Base-by-base conservation (phyloP, 2,797 vertebrate species). In the Anguilla megastoma region DNA sequence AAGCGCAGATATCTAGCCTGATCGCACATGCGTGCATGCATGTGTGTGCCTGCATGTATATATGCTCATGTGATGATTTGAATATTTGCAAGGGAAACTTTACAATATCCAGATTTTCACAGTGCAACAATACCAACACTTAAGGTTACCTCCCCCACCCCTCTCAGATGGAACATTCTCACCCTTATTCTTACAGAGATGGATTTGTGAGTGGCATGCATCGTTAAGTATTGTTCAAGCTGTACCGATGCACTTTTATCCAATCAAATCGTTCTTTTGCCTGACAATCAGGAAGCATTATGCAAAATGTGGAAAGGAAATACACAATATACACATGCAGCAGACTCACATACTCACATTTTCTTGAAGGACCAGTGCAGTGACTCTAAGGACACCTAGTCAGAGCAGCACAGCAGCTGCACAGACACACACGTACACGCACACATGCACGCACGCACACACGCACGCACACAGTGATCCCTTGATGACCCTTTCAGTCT, bases 41-140 rank as follows among this genome's bases (percentile, higher is more conserved):
- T 88, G 86, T 90, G 90, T 90, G 18, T 2, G 9, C 14, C 0
- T 88, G 88, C 89, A 27, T 76, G 86, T 74, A 48, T 86, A 41
- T 50, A 63, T 69, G 85, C 16, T 12, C 69, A 48, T 52, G 45
- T 76, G 66, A 21, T 18, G 7, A 21, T 24, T 74, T 33, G 12
- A 36, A 36, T 76, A 36, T 36, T 76, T 41, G 18, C 69, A n/a
- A 45, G 36, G 76, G 16, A 80, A 80, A 80, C 33, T 80, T 80
- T 41, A 80, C 27, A 33, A 2, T 0, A 76, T 0, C 7, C 6
- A 69, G n/a, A 69, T 27, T 27, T 69, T n/a, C n/a, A 10, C 36
- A 41, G 12, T 80, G 36, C 36, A 80, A 8, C 63, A 18, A 80
- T 41, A 80, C 14, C 36, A 80, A 45, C 76, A 45, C 41, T 8